phyloP scores from a whole-genome alignment of 2,888 invertebrate species.

The Euclidia mi region DNA sequence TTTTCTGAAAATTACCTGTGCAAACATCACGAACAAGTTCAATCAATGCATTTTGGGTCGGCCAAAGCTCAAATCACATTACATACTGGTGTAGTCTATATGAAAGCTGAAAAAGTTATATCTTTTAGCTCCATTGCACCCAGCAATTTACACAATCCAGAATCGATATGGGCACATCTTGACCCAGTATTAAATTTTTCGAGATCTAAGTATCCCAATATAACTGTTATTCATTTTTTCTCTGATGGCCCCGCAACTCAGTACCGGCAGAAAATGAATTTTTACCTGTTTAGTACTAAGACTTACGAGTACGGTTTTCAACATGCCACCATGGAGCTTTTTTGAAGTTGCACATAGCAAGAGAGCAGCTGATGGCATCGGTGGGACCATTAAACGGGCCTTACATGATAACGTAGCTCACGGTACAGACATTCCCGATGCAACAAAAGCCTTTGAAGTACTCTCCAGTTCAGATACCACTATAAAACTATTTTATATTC shows the following conservation, averaged over 20 bases:
- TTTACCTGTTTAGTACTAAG: not conserved
- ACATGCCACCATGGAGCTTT: slow-evolving; percentile 1
- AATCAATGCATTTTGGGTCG: slow-evolving; percentile 5
- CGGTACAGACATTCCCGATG: not conserved
- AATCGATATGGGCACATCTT: not conserved
- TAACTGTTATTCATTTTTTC: not conserved
- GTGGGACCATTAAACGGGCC: not conserved
- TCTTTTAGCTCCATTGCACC: not conserved
- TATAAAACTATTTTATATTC: not conserved
- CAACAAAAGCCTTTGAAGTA: not conserved
- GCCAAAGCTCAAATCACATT: not conserved
- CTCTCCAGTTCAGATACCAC: not conserved
- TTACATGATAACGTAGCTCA: not conserved
- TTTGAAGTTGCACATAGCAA: slow-evolving; percentile 3
- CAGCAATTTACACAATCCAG: not conserved
- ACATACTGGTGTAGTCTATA: not conserved
- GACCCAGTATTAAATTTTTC: not conserved
- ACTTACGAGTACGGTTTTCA: not conserved
- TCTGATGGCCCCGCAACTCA: not conserved
- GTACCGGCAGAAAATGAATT: slow-evolving; percentile 4
- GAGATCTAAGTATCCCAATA: not conserved
- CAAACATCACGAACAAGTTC: not conserved
- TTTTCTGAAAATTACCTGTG: slow-evolving; percentile 4
- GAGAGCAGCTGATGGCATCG: slow-evolving; percentile 2
- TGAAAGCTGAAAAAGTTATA: not conserved